phyloP scores from a whole-genome alignment of 2,797 vertebrate species.

The Miichthys miiuy region DNA sequence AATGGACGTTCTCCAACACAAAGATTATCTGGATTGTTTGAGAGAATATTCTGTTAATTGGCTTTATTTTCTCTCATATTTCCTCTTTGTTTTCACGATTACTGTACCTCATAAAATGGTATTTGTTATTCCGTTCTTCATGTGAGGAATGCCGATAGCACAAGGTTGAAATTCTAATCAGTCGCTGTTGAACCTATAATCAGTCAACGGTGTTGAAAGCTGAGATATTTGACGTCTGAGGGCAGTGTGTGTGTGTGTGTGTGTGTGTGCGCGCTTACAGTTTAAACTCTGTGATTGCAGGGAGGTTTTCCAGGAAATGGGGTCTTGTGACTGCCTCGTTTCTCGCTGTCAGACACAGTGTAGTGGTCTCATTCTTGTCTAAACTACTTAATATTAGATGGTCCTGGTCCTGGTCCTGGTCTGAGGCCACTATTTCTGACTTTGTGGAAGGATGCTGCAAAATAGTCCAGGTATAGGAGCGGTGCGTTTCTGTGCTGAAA shows the following conservation, averaged over 20 bases:
- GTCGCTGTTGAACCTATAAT: conserved; percentile 14
- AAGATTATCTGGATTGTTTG: neutral
- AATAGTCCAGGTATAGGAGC: conserved; percentile 31
- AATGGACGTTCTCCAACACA: neutral
- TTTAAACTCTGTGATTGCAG: conserved; percentile 54
- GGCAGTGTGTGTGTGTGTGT: conserved; percentile 20
- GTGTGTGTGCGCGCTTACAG: conserved; percentile 13
- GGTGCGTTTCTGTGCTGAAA: conserved; percentile 44
- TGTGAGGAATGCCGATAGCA: conserved; percentile 20
- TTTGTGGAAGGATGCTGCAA: conserved; percentile 39
- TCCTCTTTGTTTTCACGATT: neutral
- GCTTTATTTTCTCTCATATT: neutral
- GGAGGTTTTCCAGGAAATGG: conserved; percentile 63
- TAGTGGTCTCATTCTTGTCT: conserved; percentile 55
- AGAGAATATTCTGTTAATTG: neutral
- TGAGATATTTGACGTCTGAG: conserved; percentile 38
- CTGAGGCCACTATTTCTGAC: conserved; percentile 46
- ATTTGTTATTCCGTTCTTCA: conserved; percentile 20
- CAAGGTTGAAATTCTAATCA: conserved; percentile 13
- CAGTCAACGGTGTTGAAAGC: conserved; percentile 40
- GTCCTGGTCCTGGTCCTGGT: conserved; percentile 32
- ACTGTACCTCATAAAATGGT: neutral
- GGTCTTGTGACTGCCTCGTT: conserved; percentile 29
- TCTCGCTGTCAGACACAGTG: conserved; percentile 19
- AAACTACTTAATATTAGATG: conserved; percentile 66